Conservation (phyloP, 2,797 vertebrate genomes). For the Sebastes reedi region DNA sequence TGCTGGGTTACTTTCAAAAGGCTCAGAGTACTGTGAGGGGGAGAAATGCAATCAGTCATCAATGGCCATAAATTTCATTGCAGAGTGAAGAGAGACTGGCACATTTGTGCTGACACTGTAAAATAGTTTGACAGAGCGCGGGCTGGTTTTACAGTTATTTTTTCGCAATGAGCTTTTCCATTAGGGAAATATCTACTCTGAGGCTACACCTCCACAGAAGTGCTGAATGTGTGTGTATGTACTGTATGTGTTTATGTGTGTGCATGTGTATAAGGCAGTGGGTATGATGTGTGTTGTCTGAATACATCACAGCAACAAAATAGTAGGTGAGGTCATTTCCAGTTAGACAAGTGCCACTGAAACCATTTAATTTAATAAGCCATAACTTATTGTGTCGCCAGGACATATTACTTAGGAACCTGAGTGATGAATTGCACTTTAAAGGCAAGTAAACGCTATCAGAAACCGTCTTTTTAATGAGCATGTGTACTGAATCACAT, state of each 20-base stretch:
- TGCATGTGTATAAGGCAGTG: background rate
- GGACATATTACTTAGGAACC: conserved; percentile 24
- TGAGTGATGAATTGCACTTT: conserved; percentile 63
- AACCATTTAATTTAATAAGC: conserved; percentile 66
- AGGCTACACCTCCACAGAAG: conserved; percentile 20
- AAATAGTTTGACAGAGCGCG: conserved; percentile 75
- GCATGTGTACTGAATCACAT: conserved; percentile 42
- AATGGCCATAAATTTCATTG: conserved; percentile 75
- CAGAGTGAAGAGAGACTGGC: conserved; percentile 61
- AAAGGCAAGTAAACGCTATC: conserved; percentile 59
- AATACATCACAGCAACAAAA: conserved; percentile 27
- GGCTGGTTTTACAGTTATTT: conserved; percentile 74
- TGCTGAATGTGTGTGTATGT: conserved; percentile 14
- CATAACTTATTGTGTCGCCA: conserved; percentile 49
- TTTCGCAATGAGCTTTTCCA: conserved; percentile 77
- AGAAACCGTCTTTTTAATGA: conserved; percentile 57
- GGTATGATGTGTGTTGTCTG: background rate
- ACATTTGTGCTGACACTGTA: conserved; percentile 76
- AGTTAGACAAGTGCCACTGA: conserved; percentile 51
- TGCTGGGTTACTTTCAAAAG: conserved; percentile 76
- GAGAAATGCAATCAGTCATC: conserved; percentile 79
- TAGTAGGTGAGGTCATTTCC: conserved; percentile 55
- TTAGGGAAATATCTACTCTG: conserved; percentile 70
- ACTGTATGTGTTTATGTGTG: conserved; percentile 1
- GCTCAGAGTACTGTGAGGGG: conserved; percentile 59